Evolutionary conservation across 2,888 invertebrate genomes (phyloP), one percentile per base, ranked within the genome.

Genomic region (Leptinotarsa juncta): DNA sequence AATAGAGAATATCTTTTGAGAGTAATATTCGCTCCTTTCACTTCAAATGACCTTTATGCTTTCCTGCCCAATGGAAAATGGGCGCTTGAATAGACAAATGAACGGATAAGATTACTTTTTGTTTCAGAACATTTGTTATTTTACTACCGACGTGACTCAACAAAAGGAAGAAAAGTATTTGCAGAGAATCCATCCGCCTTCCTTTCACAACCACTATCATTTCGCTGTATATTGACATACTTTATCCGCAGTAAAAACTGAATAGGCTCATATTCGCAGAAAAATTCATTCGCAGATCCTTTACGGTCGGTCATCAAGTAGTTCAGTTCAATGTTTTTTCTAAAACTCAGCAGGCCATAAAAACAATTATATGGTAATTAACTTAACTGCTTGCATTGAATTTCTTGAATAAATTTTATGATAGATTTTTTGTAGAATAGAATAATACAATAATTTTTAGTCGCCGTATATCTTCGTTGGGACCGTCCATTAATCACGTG

Each of bases 101-200:
- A 53, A 53, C 53, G n/a, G 53, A 53, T 53, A 53, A 53, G 12
- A 53, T 18, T 53, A 53, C 12, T n/a, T 53, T 53, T 53, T 12
- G 18, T 18, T n/a, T 10, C 18, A 53, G 18, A 18, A 18, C 18
- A 10, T 18, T 53, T 53, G 18, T 53, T 7, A 53, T 18, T 53
- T 53, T 53, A 53, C 53, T 53, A 53, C 18, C 53, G 53, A 53
- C 53, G 53, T 53, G 53, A 53, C 53, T 53, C 53, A 53, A 53
- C 53, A 18, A 53, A 53, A 18, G 53, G 18, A 53, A 18, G 18
- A 53, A 18, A 53, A 18, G 18, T 12, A 20, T n/a, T 53, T 53
- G 18, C 53, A 7, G 18, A 53, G n/a, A 18, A 53, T 18, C 53
- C 16, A 53, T 18, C 53, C 16, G 53, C 16, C n/a, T 18, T 18